Base-by-base conservation (phyloP, 2,797 vertebrate genomes). In the Lacerta bilineata region DNA sequence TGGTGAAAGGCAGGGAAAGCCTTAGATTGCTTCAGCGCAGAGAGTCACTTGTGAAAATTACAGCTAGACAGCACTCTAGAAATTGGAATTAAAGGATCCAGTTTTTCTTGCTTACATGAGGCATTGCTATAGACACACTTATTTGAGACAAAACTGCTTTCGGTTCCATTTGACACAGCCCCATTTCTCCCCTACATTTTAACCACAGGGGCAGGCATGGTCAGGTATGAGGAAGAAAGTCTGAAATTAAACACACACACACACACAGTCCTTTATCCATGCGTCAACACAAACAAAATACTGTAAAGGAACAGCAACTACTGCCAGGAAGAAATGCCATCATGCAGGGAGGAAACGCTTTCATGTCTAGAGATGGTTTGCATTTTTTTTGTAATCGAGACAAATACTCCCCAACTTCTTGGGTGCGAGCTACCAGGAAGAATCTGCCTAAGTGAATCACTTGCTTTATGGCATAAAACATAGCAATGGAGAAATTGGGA, bases 251-350 rank as follows among this genome's bases (percentile, higher is more conserved):
- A 25, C 18, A 33, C 18, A 39, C 20, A 75, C 20, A 75, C 33
- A 77, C 18, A 64, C n/a, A 64, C 5, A 18, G 69, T 4, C 8
- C 64, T 64, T 75, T 61, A 85, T 50, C 87, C 55, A 74, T 11
- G 50, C 13, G 27, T 88, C 82, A 79, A 36, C n/a, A 74, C 36
- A 64, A 80, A 64, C 29, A 84, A 75, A 85, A 85, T 55, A 43
- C 41, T 43, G 41, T 43, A 55, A 64, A 59, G 27, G 75, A 84
- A 80, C 50, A 78, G 36, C 66, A 41, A 71, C 75, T 10, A 66
- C 10, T 17, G 25, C 41, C 39, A 75, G 55, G 55, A 89, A 80
- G 76, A 85, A 89, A 85, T 64, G 77, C 41, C 68, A 64, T 7
- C 8, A 41, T 80, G 72, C 23, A 46, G 55, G 25, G 20, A 41